These are phyloP conservation scores for Stylophora pistillata DNA, from an alignment of 64 coral and sea anemone species.

Conservation along the genomic window DNA sequence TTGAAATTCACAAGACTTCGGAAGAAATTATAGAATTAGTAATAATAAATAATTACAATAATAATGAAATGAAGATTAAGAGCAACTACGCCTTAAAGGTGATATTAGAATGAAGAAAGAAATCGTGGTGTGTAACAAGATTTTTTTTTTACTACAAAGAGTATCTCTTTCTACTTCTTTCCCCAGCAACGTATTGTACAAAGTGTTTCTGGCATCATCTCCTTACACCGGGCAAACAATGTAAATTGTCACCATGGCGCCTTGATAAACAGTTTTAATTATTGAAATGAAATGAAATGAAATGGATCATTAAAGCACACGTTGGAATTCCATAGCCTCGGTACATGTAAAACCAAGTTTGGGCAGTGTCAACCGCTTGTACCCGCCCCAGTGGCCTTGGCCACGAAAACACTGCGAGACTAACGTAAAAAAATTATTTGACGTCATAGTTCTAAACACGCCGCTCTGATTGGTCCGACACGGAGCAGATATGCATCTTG, in stretches of 20 bases:
- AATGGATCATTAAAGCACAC: neutral
- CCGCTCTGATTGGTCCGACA: neutral
- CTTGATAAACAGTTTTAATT: neutral
- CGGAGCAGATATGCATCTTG: neutral
- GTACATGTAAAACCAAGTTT: neutral
- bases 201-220: too few species aligned
- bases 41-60: too few species aligned
- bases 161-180: too few species aligned
- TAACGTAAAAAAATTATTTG: neutral
- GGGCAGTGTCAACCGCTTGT: neutral
- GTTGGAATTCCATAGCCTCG: neutral
- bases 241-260: neutral
- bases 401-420: neutral
- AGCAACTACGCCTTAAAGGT: too few species aligned
- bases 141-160: too few species aligned
- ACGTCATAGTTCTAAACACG: neutral
- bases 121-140: too few species aligned
- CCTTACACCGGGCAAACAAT: neutral
- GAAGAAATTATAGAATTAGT: too few species aligned
- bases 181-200: too few species aligned
- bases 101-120: too few species aligned
- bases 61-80: too few species aligned
- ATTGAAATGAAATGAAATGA: neutral
- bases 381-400: neutral
- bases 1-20: too few species aligned